A percentile compares a stretch with the other conserved stretches of the same genome.
Evolutionary conservation across 2,797 vertebrate genomes (phyloP).

Genomic region (Pogoniulus pusillus): DNA sequence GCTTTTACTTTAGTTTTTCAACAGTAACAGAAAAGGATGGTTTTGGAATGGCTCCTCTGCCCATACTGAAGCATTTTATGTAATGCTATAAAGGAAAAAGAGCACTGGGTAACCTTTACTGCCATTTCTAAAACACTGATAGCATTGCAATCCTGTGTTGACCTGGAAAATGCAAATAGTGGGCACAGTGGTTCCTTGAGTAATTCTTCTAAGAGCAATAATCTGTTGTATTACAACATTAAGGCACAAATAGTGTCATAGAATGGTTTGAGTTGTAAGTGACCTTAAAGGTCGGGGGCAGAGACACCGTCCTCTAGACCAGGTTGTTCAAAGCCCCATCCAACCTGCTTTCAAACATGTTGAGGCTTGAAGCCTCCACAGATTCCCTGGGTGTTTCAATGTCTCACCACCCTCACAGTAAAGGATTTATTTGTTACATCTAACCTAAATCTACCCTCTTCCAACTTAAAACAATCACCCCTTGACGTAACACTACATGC

Average conservation of each 20-base stretch:
- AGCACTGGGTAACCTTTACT: background rate
- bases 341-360: background rate
- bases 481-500: no score
- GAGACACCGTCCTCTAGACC: background rate
- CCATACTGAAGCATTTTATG: background rate
- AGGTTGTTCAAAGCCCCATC: background rate
- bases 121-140: background rate
- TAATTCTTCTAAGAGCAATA: background rate
- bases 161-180: background rate
- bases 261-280: no score
- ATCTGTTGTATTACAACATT: background rate
- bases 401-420: no score
- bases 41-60: background rate
- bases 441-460: no score
- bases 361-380: background rate
- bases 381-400: no score
- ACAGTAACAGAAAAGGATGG: background rate
- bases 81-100: background rate
- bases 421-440: no score
- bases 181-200: background rate
- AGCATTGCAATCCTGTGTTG: background rate
- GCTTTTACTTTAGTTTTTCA: background rate
- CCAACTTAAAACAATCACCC: no score
- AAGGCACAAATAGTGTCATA: no score
- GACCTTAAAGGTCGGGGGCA: no score